These are phyloP conservation scores for Ramphastos sulfuratus DNA, from an alignment of 2,113 vertebrate species.

Conservation along the genomic window DNA sequence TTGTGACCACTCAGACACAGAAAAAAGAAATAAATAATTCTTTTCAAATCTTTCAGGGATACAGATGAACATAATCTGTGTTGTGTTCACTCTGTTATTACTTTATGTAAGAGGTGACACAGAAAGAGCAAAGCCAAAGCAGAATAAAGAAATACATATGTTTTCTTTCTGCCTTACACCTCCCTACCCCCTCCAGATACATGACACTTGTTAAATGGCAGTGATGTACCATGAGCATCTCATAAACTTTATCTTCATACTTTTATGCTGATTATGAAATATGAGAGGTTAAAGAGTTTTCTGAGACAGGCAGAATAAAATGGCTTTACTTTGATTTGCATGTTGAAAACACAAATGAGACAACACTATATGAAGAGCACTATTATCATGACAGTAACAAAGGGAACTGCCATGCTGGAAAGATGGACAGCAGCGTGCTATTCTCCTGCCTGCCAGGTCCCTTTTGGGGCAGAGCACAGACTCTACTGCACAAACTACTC, in stretches of 20 bases:
- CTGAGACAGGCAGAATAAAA: background rate
- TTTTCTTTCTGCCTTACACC: conserved; percentile 19
- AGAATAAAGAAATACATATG: background rate
- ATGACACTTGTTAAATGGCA: conserved; percentile 32
- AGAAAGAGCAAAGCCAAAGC: background rate
- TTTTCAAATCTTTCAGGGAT: background rate
- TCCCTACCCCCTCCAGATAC: background rate
- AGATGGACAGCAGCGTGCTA: background rate
- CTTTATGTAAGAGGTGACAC: conserved; percentile 41
- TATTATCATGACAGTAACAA: background rate
- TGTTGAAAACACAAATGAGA: conserved; percentile 6
- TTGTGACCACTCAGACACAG: background rate
- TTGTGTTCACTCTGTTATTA: conserved; percentile 39
- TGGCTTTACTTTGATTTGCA: background rate
- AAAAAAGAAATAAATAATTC: conserved; percentile 16
- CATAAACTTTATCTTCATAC: background rate
- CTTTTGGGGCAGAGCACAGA: background rate
- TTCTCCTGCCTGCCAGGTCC: background rate
- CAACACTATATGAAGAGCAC: background rate
- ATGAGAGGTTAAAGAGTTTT: conserved; percentile 1
- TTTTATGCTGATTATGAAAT: conserved; percentile 29
- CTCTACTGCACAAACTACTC: background rate
- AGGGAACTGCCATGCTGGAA: conserved; percentile 4
- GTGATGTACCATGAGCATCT: background rate
- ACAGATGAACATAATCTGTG: background rate